Percentiles rank a stretch among this genome's conserved stretches.
These are phyloP conservation scores for Macquaria australasica DNA, from an alignment of 2,113 vertebrate species.

Conservation along the genomic window DNA sequence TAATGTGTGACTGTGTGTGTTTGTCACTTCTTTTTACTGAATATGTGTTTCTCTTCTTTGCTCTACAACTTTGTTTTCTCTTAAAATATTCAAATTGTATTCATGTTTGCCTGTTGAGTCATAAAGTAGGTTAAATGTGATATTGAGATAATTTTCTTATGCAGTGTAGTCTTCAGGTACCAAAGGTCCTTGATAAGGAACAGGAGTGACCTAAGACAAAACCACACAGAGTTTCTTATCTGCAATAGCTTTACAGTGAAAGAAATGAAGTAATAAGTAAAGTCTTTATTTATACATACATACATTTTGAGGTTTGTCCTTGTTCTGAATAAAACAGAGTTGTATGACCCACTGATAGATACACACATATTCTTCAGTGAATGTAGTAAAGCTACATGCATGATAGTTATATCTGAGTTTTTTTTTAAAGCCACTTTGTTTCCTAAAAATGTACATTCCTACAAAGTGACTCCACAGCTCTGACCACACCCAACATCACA, in stretches of 20 bases:
- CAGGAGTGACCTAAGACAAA: neutral
- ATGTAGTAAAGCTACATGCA: neutral
- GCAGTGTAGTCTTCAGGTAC: neutral
- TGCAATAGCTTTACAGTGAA: neutral
- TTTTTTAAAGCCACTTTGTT: neutral
- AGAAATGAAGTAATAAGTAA: neutral
- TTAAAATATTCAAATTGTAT: neutral
- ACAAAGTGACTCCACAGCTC: neutral
- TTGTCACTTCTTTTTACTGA: conserved; percentile 8
- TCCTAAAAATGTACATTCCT: neutral
- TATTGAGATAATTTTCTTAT: neutral
- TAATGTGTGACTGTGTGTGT: conserved; percentile 62
- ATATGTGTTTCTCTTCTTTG: neutral
- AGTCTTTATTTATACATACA: neutral
- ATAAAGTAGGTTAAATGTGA: neutral
- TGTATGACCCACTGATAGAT: neutral
- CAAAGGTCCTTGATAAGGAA: conserved; percentile 26
- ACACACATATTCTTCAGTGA: neutral
- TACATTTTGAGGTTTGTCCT: neutral
- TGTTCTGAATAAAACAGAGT: neutral
- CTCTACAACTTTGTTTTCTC: neutral
- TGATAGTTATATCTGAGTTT: neutral
- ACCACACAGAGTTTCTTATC: conserved; percentile 4
- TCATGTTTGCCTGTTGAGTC: conserved; percentile 44
- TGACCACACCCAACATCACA: too few relatives aligned